Percentiles rank a stretch among this genome's conserved stretches.
These are phyloP conservation scores for Melieria omissa DNA, from an alignment of 2,888 invertebrate genomes.

Conservation along the genomic window DNA sequence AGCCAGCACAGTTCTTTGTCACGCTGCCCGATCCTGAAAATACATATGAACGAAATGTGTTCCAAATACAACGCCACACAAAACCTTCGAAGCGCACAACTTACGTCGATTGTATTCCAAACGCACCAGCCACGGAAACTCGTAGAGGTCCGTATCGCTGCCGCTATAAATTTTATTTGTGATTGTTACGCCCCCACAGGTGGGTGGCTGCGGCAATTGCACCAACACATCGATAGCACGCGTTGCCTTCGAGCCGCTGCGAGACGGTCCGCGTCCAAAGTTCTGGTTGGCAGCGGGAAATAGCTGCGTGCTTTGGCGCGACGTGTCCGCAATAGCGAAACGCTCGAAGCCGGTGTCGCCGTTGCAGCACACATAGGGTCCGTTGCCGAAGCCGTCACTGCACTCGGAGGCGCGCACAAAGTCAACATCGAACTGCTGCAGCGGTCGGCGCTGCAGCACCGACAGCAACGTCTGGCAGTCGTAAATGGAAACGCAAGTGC, in stretches of 20 bases:
- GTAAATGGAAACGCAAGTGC: conserved; percentile 58
- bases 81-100: conserved; percentile 15
- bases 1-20: conserved; percentile 62
- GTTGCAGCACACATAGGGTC: conserved; percentile 61
- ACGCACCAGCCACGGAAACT: conserved; percentile 79
- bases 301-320: conserved; percentile 1
- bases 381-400: conserved; percentile 47
- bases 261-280: not conserved
- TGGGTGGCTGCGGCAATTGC: conserved; percentile 55
- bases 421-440: conserved; percentile 50
- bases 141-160: conserved; percentile 70
- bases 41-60: not conserved
- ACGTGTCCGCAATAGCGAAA: conserved; percentile 14
- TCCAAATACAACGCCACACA: too few relatives aligned
- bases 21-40: conserved; percentile 47
- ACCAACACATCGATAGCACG: not conserved
- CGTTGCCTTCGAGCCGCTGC: conserved; percentile 1
- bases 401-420: conserved; percentile 60
- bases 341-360: conserved; percentile 57
- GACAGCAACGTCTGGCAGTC: conserved; percentile 58
- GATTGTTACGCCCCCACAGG: conserved; percentile 61
- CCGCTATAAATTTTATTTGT: conserved; percentile 74
- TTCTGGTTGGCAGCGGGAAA: not conserved
- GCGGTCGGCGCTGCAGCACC: conserved; percentile 49
- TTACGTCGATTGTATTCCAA: conserved; percentile 70